Conservation (phyloP, 2,113 vertebrate species). For the Elgaria multicarinata region DNA sequence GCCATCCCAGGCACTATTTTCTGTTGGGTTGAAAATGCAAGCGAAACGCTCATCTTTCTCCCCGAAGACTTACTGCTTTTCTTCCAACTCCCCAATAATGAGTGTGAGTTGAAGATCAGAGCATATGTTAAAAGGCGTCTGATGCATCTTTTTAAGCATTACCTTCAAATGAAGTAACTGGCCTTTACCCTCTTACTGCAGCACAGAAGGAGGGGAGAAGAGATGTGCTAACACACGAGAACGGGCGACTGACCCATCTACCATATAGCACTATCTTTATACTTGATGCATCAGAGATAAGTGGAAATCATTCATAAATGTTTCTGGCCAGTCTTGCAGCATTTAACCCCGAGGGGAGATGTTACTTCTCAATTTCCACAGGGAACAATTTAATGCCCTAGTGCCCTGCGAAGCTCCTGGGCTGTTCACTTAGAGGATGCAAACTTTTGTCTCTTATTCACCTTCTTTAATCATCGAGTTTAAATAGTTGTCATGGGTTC, state of each 20-base stretch:
- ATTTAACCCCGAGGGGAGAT: slow-evolving; percentile 61
- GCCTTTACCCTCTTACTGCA: neutral
- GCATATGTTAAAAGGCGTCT: slow-evolving; percentile 22
- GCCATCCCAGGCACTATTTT: slow-evolving; percentile 16
- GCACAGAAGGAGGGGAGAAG: slow-evolving; percentile 21
- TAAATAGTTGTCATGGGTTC: slow-evolving; percentile 50
- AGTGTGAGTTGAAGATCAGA: slow-evolving; percentile 34
- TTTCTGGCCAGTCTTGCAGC: slow-evolving; percentile 57
- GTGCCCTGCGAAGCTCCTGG: slow-evolving; percentile 36
- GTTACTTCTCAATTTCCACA: slow-evolving; percentile 57
- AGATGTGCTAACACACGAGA: slow-evolving; percentile 23
- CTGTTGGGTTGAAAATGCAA: slow-evolving; percentile 39
- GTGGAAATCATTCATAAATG: slow-evolving; percentile 62
- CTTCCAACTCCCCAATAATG: slow-evolving; percentile 29
- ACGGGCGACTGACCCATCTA: slow-evolving; percentile 12
- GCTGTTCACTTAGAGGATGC: slow-evolving; percentile 42
- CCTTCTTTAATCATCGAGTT: slow-evolving; percentile 43
- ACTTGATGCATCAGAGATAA: slow-evolving; percentile 45
- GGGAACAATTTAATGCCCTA: slow-evolving; percentile 60
- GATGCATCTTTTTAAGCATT: slow-evolving; percentile 24
- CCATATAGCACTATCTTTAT: slow-evolving; percentile 37
- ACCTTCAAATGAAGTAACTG: slow-evolving; percentile 25
- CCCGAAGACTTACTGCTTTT: slow-evolving; percentile 16
- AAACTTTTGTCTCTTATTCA: slow-evolving; percentile 46
- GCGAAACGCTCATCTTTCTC: slow-evolving; percentile 22